Evolutionary conservation across 1,140 invertebrate genomes (phyloP).

Genomic region (Drosophila triauraria): DNA sequence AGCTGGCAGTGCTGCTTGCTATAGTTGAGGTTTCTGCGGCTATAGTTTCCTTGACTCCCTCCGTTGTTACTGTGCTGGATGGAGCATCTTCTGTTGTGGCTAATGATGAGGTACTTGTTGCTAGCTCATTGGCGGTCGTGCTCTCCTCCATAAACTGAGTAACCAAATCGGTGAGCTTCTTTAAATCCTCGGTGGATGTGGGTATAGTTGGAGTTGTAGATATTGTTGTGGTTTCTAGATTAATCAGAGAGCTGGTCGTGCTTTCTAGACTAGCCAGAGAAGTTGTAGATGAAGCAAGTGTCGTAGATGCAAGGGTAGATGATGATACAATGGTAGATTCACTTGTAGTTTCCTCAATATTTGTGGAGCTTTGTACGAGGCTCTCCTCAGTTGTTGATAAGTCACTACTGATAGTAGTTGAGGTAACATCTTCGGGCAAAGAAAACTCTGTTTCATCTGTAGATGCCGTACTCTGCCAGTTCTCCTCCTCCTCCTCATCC

Average conservation of each 20-base stretch:
- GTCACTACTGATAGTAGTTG: neutral
- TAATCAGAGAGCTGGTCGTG: neutral
- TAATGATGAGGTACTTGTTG: constrained; percentile 3
- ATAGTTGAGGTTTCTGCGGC: constrained; percentile 7
- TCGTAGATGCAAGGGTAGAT: neutral
- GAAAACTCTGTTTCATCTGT: neutral
- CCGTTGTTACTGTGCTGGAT: constrained; percentile 6
- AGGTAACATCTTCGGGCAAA: neutral
- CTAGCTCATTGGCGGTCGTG: constrained; percentile 2
- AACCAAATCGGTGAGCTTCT: constrained; percentile 52
- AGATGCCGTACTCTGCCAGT: neutral
- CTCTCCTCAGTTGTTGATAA: neutral
- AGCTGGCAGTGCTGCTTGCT: neutral
- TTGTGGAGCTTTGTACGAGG: constrained; percentile 1
- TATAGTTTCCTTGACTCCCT: constrained; percentile 6
- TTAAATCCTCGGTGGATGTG: constrained; percentile 65
- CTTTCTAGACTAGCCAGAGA: neutral
- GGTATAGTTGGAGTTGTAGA: constrained; percentile 41
- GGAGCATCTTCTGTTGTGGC: constrained; percentile 23
- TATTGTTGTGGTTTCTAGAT: constrained; percentile 4
- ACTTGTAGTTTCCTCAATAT: constrained; percentile 6
- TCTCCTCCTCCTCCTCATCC: neutral
- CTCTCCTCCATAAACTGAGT: constrained; percentile 53
- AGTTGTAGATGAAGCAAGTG: neutral
- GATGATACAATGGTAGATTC: neutral